Evolutionary conservation across 2,113 vertebrate species (phyloP).

Genomic region (Malaclemys terrapin): DNA sequence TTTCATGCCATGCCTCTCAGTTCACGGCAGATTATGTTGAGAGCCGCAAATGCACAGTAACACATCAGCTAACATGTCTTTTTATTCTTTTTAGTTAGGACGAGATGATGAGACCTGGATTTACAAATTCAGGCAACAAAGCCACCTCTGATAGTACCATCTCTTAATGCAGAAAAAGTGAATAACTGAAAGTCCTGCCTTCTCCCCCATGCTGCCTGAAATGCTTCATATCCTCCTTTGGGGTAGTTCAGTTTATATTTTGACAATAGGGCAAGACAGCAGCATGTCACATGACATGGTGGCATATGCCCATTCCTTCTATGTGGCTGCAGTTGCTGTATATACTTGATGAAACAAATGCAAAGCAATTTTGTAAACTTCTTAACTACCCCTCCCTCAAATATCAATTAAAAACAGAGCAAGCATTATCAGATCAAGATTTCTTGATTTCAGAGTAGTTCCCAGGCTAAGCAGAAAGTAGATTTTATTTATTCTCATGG

Average conservation of each 20-base stretch:
- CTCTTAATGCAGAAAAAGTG: not conserved
- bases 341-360: fast-evolving
- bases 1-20: not conserved
- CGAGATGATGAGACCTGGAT: fast-evolving
- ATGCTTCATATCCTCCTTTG: not conserved
- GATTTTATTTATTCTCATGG: not conserved
- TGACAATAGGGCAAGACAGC: not conserved
- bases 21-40: fast-evolving
- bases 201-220: not conserved
- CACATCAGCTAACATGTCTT: not conserved
- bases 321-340: not conserved
- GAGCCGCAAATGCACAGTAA: not conserved
- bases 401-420: fast-evolving
- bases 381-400: not conserved
- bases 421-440: not conserved
- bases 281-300: not conserved
- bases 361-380: fast-evolving
- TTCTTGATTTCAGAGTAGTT: not conserved
- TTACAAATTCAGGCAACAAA: not conserved
- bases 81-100: fast-evolving
- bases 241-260: not conserved
- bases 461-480: not conserved
- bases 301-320: not conserved
- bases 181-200: fast-evolving
- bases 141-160: fast-evolving